Evolutionary conservation across 2,888 invertebrate species (phyloP).

Genomic region (Heliconius erato): DNA sequence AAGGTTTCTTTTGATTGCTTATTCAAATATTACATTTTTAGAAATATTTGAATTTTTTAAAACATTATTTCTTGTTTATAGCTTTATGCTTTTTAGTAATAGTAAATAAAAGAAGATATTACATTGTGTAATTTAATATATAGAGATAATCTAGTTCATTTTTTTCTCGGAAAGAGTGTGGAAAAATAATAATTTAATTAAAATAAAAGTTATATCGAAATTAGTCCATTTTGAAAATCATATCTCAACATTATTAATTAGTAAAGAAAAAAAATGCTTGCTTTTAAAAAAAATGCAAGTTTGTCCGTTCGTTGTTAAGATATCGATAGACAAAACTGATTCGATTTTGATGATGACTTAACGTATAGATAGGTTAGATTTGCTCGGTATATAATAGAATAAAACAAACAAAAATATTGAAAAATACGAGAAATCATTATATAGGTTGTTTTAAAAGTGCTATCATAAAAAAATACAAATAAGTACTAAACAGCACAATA

Average conservation of each 20-base stretch:
- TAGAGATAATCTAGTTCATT: neutral
- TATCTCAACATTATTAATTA: constrained; percentile 9
- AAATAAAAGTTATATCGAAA: constrained; percentile 10
- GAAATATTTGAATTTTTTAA: neutral
- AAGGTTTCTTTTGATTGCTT: neutral
- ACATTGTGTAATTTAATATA: neutral
- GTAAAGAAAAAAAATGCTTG: neutral
- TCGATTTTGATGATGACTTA: neutral
- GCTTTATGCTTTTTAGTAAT: neutral
- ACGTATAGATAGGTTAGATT: neutral
- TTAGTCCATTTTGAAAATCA: constrained; percentile 20
- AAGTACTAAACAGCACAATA: neutral
- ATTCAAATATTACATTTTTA: neutral
- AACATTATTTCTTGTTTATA: neutral
- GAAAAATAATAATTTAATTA: neutral
- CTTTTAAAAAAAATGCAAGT: constrained; percentile 10
- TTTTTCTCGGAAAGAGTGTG: neutral
- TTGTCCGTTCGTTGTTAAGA: constrained; percentile 17
- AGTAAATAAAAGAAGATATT: neutral
- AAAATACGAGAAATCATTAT: neutral
- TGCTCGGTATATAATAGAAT: neutral
- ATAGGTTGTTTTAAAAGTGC: neutral
- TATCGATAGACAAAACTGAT: neutral
- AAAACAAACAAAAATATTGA: neutral
- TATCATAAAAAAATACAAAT: neutral